These are phyloP conservation scores for Pogonus chalceus DNA, from an alignment of 1,140 invertebrate species.

Conservation along the genomic window DNA sequence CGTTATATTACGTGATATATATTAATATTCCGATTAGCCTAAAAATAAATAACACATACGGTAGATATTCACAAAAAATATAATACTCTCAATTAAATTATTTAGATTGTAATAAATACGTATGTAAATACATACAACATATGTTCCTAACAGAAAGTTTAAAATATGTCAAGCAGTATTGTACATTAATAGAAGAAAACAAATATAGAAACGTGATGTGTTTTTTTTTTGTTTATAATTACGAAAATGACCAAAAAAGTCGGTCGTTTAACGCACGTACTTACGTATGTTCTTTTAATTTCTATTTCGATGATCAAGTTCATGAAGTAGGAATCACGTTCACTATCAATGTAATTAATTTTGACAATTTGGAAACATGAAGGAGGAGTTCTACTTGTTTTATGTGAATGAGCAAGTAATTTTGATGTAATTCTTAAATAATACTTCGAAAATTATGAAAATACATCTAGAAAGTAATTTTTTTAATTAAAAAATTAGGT, in stretches of 20 bases:
- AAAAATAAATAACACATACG: too few relatives aligned
- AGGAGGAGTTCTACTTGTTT: too few relatives aligned
- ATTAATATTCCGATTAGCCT: too few relatives aligned
- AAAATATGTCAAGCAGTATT: not conserved
- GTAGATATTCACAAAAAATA: too few relatives aligned
- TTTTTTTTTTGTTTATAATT: too few relatives aligned
- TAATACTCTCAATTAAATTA: too few relatives aligned
- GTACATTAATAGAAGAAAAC: not conserved
- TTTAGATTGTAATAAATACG: not conserved
- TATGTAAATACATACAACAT: not conserved
- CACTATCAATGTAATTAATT: conserved; percentile 2
- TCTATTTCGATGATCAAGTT: not conserved
- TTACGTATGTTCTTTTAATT: not conserved
- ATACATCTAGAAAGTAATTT: not conserved
- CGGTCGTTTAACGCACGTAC: not conserved
- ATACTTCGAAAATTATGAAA: not conserved
- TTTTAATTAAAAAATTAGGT: not conserved
- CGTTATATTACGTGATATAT: too few relatives aligned
- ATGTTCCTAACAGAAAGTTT: not conserved
- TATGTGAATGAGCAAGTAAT: too few relatives aligned
- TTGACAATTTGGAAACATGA: too few relatives aligned
- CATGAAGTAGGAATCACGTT: not conserved
- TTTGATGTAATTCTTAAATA: not conserved
- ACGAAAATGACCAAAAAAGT: too few relatives aligned
- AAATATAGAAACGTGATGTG: not conserved